Evolutionary conservation across 1,140 invertebrate species (phyloP).

Genomic region (Stegodyphus mimosarum): DNA sequence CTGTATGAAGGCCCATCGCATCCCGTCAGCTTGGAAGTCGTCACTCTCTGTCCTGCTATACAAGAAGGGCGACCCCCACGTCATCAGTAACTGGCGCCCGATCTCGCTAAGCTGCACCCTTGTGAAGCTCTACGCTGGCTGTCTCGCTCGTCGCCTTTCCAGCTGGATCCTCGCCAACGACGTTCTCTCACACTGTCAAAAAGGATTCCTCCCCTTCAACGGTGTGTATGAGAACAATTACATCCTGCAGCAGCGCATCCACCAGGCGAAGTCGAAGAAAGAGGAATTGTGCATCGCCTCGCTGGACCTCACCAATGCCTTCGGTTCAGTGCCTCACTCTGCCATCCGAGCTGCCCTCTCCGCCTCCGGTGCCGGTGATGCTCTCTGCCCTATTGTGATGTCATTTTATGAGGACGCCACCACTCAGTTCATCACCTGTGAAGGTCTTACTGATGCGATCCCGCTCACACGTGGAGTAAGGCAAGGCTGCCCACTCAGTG

Average conservation of each 20-base stretch:
- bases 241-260: background rate
- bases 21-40: background rate
- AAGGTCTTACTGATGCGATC: no score
- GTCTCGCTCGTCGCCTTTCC: background rate
- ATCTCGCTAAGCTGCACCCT: background rate
- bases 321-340: background rate
- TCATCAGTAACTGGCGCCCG: background rate
- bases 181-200: background rate
- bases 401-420: background rate
- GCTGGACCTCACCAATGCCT: background rate
- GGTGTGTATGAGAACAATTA: background rate
- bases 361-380: rapidly evolving
- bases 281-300: background rate
- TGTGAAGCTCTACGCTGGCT: background rate
- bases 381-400: rapidly evolving
- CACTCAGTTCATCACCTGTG: background rate
- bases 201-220: background rate
- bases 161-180: background rate
- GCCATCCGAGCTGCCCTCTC: background rate
- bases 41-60: background rate
- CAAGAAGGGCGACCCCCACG: background rate
- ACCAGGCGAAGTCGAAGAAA: background rate
- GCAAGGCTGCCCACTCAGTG: background rate
- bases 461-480: background rate
- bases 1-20: background rate